Evolutionary conservation across 1,140 invertebrate species (phyloP).

Genomic region (Habropoda laboriosa): DNA sequence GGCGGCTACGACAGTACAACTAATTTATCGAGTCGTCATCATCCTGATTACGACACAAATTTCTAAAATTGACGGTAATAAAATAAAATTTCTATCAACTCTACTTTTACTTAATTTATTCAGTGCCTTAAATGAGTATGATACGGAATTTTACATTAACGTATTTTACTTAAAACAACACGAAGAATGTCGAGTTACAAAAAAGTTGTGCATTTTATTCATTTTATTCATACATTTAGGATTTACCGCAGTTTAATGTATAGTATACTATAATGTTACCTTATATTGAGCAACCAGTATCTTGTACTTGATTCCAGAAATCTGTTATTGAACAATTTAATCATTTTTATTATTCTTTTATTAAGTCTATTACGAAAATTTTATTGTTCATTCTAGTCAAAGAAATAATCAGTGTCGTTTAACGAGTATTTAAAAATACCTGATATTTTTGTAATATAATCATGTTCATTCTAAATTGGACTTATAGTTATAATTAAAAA

Average conservation of each 20-base stretch:
- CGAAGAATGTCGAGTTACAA: neutral
- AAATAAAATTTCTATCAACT: constrained; percentile 42
- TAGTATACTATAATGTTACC: constrained; percentile 30
- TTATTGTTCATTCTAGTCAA: constrained; percentile 57
- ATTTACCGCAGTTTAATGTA: neutral
- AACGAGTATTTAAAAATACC: constrained; percentile 21
- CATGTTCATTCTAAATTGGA: constrained; percentile 11
- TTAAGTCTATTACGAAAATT: constrained; percentile 35
- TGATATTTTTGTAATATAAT: constrained; percentile 29
- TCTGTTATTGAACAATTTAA: constrained; percentile 4
- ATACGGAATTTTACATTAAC: neutral
- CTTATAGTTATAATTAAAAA: constrained; percentile 13
- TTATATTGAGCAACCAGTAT: constrained; percentile 1
- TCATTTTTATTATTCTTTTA: constrained; percentile 17
- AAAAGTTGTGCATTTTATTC: neutral
- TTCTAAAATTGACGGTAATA: constrained; percentile 78
- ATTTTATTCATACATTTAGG: neutral
- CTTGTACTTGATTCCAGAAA: constrained; percentile 2
- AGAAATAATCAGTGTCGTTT: constrained; percentile 41
- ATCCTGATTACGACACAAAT: constrained; percentile 84
- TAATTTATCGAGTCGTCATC: constrained; percentile 77
- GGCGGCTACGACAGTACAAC: constrained; percentile 74
- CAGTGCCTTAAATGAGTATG: constrained; percentile 27
- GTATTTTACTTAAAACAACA: neutral
- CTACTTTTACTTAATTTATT: constrained; percentile 56